Conservation (phyloP, 2,888 invertebrate genomes). For the Drosophila borborema region DNA sequence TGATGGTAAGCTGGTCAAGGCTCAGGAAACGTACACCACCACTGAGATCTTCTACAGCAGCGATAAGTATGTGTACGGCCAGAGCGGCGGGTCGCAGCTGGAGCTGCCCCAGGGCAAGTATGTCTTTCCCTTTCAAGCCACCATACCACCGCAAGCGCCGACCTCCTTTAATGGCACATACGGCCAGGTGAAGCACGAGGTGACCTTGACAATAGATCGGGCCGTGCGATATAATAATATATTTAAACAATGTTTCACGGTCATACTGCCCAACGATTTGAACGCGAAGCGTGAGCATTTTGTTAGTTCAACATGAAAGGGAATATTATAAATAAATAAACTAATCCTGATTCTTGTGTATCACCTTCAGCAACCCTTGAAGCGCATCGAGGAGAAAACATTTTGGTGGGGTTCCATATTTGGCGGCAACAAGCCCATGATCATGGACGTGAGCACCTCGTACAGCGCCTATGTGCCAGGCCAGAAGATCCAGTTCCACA, state of each 20-base stretch:
- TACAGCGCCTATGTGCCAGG: conserved; percentile 91
- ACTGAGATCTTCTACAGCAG: conserved; percentile 82
- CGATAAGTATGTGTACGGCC: conserved; percentile 83
- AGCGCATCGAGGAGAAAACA: conserved; percentile 89
- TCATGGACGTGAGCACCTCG: conserved; percentile 88
- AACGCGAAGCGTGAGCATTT: conserved; percentile 89
- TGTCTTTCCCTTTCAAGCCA: conserved; percentile 91
- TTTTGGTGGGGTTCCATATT: conserved; percentile 90
- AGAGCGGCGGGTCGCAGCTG: conserved; percentile 87
- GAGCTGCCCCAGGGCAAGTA: conserved; percentile 89
- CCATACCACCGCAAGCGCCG: conserved; percentile 87
- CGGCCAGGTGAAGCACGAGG: conserved; percentile 91
- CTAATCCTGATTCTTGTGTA: background rate
- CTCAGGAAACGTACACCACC: conserved; percentile 79
- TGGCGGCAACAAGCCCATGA: conserved; percentile 90
- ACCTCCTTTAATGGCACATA: conserved; percentile 91
- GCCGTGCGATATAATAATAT: conserved; percentile 95
- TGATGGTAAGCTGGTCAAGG: conserved; percentile 80
- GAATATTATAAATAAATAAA: background rate
- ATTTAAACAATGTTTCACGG: conserved; percentile 91
- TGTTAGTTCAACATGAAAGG: conserved; percentile 84
- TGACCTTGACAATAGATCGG: conserved; percentile 91
- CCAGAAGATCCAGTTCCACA: conserved; percentile 89
- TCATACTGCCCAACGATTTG: conserved; percentile 91
- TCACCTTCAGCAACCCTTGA: conserved; percentile 87